Conservation (phyloP, 2,797 vertebrate species). For the Siniperca scherzeri region DNA sequence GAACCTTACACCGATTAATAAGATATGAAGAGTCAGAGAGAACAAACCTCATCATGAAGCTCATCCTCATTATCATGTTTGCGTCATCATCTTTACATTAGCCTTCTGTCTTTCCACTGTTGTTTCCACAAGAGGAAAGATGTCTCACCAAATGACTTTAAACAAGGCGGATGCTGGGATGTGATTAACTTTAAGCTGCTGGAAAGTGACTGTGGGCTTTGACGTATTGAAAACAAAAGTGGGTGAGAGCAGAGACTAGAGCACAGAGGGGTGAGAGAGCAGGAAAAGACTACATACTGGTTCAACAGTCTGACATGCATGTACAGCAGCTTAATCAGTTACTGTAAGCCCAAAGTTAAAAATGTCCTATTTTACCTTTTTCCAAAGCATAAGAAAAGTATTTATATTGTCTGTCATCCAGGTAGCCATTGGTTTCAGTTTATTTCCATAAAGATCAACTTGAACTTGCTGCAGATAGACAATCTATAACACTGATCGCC, state of each 20-base stretch:
- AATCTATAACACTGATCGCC: not conserved
- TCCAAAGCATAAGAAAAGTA: no score
- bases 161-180: not conserved
- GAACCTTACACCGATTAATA: not conserved
- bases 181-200: not conserved
- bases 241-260: not conserved
- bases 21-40: not conserved
- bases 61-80: conserved; percentile 3
- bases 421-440: not conserved
- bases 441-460: not conserved
- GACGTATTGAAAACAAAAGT: no score
- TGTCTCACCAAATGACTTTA: not conserved
- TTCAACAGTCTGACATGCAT: not conserved
- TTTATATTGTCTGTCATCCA: not conserved
- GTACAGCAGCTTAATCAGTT: not conserved
- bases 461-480: not conserved
- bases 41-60: not conserved
- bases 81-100: not conserved
- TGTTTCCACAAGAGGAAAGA: conserved; percentile 14
- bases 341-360: not conserved
- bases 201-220: not conserved
- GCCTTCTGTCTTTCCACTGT: not conserved
- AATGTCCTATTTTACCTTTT: no score
- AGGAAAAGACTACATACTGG: no score
- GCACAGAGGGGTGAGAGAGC: not conserved